These are phyloP conservation scores for Adelges cooleyi DNA, from an alignment of 1,140 invertebrate genomes.

Conservation along the genomic window DNA sequence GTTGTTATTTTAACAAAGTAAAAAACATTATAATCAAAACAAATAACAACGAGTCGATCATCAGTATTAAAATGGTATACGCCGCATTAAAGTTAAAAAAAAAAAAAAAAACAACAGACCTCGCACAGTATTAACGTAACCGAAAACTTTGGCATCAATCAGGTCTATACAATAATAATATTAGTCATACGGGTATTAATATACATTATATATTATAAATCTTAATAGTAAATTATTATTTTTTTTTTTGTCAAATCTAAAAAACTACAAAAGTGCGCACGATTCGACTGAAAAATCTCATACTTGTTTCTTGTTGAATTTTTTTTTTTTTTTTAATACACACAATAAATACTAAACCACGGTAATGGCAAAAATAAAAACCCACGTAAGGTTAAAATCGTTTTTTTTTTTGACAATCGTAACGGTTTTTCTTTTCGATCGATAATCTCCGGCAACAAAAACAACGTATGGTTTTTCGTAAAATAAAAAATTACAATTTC, in stretches of 20 bases:
- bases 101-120: not conserved
- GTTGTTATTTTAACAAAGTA: not conserved
- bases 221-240: not conserved
- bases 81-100: not conserved
- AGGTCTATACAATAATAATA: not conserved
- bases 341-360: too few species aligned
- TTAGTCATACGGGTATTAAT: not conserved
- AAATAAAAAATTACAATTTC: too few species aligned
- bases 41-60: not conserved
- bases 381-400: too few species aligned
- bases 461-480: too few species aligned
- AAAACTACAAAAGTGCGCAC: not conserved
- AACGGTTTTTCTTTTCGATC: too few species aligned
- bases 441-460: too few species aligned
- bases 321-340: too few species aligned
- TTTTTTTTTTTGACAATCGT: too few species aligned
- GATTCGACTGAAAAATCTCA: not conserved
- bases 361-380: too few species aligned
- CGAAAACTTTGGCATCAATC: constrained; percentile 19
- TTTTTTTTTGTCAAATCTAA: not conserved
- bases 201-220: not conserved
- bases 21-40: not conserved
- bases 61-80: not conserved
- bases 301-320: not conserved
- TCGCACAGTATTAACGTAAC: not conserved